Evolutionary conservation across 2,113 vertebrate genomes (phyloP).

Genomic region (Trinectes maculatus): DNA sequence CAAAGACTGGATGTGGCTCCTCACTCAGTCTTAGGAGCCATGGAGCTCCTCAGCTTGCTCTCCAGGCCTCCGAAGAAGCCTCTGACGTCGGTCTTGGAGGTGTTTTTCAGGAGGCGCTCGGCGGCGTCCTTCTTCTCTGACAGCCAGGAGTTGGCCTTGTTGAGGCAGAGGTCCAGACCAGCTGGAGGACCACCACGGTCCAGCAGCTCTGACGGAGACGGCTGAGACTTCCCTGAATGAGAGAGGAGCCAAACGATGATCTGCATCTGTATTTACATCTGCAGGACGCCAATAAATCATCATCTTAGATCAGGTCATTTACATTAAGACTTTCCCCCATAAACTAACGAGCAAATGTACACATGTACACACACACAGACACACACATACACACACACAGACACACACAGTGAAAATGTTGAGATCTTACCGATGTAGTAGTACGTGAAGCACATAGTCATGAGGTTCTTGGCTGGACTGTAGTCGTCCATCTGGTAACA

Average conservation of each 20-base stretch:
- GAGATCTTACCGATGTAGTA: constrained; percentile 89
- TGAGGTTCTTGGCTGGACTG: constrained; percentile 95
- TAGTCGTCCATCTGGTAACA: constrained; percentile 98
- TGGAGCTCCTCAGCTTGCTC: constrained; percentile 89
- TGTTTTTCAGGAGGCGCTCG: constrained; percentile 90
- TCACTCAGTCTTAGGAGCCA: constrained; percentile 84
- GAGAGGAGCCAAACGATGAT: too few relatives aligned
- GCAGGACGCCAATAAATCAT: too few relatives aligned
- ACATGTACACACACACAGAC: too few relatives aligned
- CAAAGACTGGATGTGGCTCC: constrained; percentile 31
- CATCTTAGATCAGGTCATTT: too few relatives aligned
- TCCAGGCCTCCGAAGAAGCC: constrained; percentile 95
- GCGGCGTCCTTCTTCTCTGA: constrained; percentile 92
- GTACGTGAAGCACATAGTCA: constrained; percentile 99
- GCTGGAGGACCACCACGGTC: constrained; percentile 79
- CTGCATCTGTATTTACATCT: too few relatives aligned
- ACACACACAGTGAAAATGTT: neutral
- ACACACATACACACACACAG: neutral
- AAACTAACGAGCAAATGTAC: too few relatives aligned
- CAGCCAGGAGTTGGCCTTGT: constrained; percentile 93
- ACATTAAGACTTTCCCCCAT: too few relatives aligned
- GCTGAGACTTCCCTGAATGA: constrained; percentile 83
- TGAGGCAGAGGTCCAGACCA: constrained; percentile 89
- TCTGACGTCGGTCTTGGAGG: constrained; percentile 87
- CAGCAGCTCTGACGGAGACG: constrained; percentile 84